These are phyloP conservation scores for Watsonalla cultraria DNA, from an alignment of 2,888 invertebrate species.

Conservation along the genomic window DNA sequence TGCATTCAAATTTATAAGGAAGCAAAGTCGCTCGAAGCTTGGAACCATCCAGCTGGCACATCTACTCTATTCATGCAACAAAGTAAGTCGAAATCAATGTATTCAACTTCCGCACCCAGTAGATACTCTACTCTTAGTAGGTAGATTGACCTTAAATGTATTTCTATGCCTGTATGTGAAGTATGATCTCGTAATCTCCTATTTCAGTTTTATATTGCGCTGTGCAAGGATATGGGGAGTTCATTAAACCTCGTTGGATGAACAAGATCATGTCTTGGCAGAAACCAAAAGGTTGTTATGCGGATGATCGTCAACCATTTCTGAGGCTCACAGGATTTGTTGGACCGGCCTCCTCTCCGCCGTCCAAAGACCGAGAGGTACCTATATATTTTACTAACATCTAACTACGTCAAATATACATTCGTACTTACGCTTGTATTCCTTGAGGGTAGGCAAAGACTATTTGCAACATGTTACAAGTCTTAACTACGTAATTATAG, in stretches of 20 bases:
- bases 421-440: too few species aligned
- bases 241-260: conserved; percentile 73
- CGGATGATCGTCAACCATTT: conserved; percentile 65
- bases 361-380: conserved; percentile 58
- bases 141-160: too few species aligned
- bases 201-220: conserved; percentile 59
- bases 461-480: background rate
- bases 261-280: conserved; percentile 70
- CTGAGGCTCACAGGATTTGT: conserved; percentile 61
- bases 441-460: too few species aligned
- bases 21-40: conserved; percentile 64
- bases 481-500: too few species aligned
- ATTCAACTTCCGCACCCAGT: too few species aligned
- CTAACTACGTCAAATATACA: too few species aligned
- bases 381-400: background rate
- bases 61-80: conserved; percentile 69
- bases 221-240: conserved; percentile 69
- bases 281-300: conserved; percentile 64
- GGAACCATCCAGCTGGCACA: conserved; percentile 68
- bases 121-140: too few species aligned
- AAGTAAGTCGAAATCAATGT: conserved; percentile 35
- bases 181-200: too few species aligned
- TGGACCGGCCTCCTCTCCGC: conserved; percentile 35
- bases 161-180: too few species aligned
- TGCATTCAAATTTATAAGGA: conserved; percentile 71